Conservation (phyloP, 2,113 vertebrate species). For the Oreocharis arfaki region DNA sequence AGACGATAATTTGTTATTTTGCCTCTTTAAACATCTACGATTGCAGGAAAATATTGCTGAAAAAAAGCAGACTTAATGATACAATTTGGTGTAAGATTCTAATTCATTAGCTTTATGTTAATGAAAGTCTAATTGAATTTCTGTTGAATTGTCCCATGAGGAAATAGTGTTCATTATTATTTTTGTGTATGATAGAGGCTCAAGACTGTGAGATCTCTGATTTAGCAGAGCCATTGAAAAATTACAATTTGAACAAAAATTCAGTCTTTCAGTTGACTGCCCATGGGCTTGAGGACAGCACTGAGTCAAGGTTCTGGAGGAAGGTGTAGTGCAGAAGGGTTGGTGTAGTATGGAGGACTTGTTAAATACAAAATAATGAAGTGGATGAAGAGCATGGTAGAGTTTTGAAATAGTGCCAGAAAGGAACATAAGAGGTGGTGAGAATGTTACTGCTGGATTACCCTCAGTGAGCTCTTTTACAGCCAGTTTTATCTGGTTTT, state of each 20-base stretch:
- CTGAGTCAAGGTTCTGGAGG: background rate
- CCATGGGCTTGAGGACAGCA: background rate
- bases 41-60: background rate
- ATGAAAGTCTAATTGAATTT: background rate
- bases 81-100: background rate
- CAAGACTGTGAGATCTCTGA: background rate
- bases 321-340: background rate
- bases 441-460: background rate
- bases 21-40: fast-evolving
- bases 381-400: background rate
- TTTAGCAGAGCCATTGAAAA: background rate
- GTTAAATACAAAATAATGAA: background rate
- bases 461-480: background rate
- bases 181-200: background rate
- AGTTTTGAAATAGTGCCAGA: background rate
- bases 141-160: background rate
- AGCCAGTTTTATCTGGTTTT: background rate
- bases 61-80: background rate
- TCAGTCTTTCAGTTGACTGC: background rate
- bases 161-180: background rate
- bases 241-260: background rate
- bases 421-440: background rate
- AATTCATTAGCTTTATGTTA: background rate
- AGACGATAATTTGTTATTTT: background rate
- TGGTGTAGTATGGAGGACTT: background rate